Evolutionary conservation across 2,797 vertebrate species (phyloP).

Genomic region (Spheniscus humboldti): DNA sequence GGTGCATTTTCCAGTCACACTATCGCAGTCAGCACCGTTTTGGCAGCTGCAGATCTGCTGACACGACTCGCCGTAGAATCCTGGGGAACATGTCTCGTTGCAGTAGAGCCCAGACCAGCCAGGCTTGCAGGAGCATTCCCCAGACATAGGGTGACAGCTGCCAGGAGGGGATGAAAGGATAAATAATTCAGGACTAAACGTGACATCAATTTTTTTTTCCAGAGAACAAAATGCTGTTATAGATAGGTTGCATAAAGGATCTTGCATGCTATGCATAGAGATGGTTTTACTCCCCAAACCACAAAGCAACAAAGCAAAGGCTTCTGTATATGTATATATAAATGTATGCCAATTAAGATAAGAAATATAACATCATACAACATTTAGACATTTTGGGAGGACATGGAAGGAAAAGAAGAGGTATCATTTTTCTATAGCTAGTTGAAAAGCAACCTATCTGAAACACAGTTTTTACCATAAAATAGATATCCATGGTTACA

Average conservation of each 20-base stretch:
- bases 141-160: slow-evolving; percentile 98
- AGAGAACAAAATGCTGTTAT: not conserved
- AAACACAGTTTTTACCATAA: not conserved
- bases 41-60: slow-evolving; percentile 92
- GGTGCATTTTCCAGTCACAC: slow-evolving; percentile 87
- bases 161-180: slow-evolving; percentile 58
- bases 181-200: slow-evolving; percentile 59
- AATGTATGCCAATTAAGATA: not conserved
- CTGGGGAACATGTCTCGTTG: slow-evolving; percentile 91
- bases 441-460: not conserved
- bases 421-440: not conserved
- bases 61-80: slow-evolving; percentile 90
- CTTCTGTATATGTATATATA: not conserved
- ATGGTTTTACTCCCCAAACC: not conserved
- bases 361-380: not conserved
- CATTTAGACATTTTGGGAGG: not conserved
- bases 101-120: slow-evolving; percentile 97
- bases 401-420: not conserved
- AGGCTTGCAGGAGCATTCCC: slow-evolving; percentile 87
- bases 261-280: not conserved
- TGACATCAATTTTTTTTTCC: not conserved
- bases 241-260: not conserved
- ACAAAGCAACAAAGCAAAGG: not conserved
- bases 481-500: not conserved
- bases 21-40: slow-evolving; percentile 93